Evolutionary conservation across 2,797 vertebrate genomes (phyloP).

Genomic region (Borostomias antarcticus): DNA sequence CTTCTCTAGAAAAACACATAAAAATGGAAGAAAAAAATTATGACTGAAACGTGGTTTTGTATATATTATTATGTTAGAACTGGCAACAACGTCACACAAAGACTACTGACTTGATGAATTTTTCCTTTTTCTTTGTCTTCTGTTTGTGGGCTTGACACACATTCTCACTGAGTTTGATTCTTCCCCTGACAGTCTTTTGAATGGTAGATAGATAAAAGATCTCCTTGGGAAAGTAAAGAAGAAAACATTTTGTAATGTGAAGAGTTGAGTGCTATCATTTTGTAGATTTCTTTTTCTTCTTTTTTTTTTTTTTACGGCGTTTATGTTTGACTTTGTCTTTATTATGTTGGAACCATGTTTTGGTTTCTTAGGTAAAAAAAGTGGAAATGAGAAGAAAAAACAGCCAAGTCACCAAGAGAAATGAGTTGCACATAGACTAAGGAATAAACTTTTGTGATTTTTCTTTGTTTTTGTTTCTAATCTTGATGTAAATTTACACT

Average conservation of each 20-base stretch:
- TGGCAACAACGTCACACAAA: conserved; percentile 87
- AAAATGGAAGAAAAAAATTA: conserved; percentile 68
- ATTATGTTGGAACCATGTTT: conserved; percentile 81
- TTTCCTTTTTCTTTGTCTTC: conserved; percentile 81
- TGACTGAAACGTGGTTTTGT: conserved; percentile 82
- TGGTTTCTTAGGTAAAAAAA: conserved; percentile 78
- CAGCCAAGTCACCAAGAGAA: conserved; percentile 92
- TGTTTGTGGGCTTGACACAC: conserved; percentile 81
- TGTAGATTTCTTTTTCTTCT: conserved; percentile 79
- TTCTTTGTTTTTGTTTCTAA: conserved; percentile 82
- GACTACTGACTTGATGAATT: conserved; percentile 94
- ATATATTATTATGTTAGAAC: conserved; percentile 92
- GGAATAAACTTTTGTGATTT: conserved; percentile 94
- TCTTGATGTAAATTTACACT: conserved; percentile 99
- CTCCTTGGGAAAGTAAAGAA: conserved; percentile 78
- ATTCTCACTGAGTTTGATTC: conserved; percentile 73
- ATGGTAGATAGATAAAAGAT: conserved; percentile 83
- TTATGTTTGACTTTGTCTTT: conserved; percentile 77
- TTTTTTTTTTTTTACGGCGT: conserved; percentile 76
- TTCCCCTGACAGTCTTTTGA: conserved; percentile 85
- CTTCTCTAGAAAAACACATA: conserved; percentile 74
- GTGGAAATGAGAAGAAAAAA: conserved; percentile 75
- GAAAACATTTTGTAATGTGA: conserved; percentile 85
- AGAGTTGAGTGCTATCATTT: conserved; percentile 81
- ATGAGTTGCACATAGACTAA: conserved; percentile 97